Conservation (phyloP, 2,888 invertebrate genomes). For the Cloeon dipterum region DNA sequence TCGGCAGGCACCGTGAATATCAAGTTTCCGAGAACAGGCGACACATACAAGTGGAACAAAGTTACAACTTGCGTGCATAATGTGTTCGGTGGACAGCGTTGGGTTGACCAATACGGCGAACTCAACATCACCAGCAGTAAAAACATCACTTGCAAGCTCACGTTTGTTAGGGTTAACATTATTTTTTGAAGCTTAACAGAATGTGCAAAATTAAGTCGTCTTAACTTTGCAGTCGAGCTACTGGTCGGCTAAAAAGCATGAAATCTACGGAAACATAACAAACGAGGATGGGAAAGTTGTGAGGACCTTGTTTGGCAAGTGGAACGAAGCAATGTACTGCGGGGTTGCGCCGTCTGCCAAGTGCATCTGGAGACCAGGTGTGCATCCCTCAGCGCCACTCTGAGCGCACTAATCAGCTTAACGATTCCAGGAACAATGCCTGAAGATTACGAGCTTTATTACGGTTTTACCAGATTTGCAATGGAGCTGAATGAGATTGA, state of each 20-base stretch:
- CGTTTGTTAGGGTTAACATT: slow-evolving; percentile 51
- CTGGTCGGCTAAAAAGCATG: slow-evolving; percentile 56
- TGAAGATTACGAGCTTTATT: slow-evolving; percentile 53
- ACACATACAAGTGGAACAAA: slow-evolving; percentile 56
- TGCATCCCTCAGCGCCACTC: no score
- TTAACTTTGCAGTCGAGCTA: slow-evolving; percentile 34
- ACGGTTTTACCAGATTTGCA: slow-evolving; percentile 66
- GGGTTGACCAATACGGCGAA: slow-evolving; percentile 75
- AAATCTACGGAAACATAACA: slow-evolving; percentile 39
- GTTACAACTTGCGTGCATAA: slow-evolving; percentile 74
- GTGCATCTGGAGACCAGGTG: slow-evolving; percentile 57
- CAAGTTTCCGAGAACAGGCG: slow-evolving; percentile 32
- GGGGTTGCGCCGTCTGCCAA: slow-evolving; percentile 45
- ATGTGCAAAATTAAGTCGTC: neutral
- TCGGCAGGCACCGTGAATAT: slow-evolving; percentile 30
- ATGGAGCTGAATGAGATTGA: slow-evolving; percentile 62
- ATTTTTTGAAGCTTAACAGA: no score
- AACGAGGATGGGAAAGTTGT: slow-evolving; percentile 31
- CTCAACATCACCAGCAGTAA: slow-evolving; percentile 35
- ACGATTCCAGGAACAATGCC: slow-evolving; percentile 47
- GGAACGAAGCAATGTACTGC: slow-evolving; percentile 59
- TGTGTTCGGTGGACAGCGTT: slow-evolving; percentile 56
- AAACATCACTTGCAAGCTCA: slow-evolving; percentile 42
- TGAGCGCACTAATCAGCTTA: no score
- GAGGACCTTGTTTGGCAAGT: slow-evolving; percentile 46